Evolutionary conservation across 1,140 invertebrate genomes (phyloP).

Genomic region (Coenobita brevimanus): DNA sequence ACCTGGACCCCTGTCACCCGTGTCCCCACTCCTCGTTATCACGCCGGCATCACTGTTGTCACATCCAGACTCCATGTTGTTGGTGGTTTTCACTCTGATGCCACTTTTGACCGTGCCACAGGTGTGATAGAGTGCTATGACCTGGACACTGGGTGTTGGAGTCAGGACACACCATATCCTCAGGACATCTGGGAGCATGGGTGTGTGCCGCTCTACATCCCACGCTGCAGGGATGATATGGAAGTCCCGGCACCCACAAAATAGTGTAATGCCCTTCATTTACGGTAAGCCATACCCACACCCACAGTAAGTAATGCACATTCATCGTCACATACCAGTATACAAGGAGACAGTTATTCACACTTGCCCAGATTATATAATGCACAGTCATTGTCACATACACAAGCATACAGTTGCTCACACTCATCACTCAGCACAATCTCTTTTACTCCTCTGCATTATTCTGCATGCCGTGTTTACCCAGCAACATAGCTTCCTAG

Average conservation of each 20-base stretch:
- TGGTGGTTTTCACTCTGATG: slow-evolving; percentile 81
- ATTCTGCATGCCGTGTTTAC: too few relatives aligned
- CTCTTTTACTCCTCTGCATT: too few relatives aligned
- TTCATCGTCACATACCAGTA: too few relatives aligned
- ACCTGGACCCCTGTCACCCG: slow-evolving; percentile 79
- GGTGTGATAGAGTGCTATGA: slow-evolving; percentile 72
- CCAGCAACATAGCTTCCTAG: too few relatives aligned
- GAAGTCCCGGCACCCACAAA: slow-evolving; percentile 73
- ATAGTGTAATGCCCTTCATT: slow-evolving; percentile 1
- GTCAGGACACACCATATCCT: slow-evolving; percentile 78
- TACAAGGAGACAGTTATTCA: too few relatives aligned
- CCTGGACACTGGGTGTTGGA: slow-evolving; percentile 77
- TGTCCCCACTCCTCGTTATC: slow-evolving; percentile 81
- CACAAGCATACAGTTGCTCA: too few relatives aligned
- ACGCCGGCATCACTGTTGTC: slow-evolving; percentile 80
- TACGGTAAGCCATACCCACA: too few relatives aligned
- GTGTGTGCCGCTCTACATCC: slow-evolving; percentile 80
- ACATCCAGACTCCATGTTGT: slow-evolving; percentile 81
- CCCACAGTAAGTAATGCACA: too few relatives aligned
- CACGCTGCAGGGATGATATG: slow-evolving; percentile 78
- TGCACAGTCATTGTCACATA: too few relatives aligned
- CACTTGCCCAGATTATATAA: too few relatives aligned
- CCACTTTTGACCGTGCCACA: slow-evolving; percentile 80
- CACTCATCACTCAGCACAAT: too few relatives aligned
- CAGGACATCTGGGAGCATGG: slow-evolving; percentile 82